Percentiles rank a stretch among this genome's conserved stretches.
Evolutionary conservation across 1,140 invertebrate species (phyloP).

Genomic region (Mizuhopecten yessoensis): DNA sequence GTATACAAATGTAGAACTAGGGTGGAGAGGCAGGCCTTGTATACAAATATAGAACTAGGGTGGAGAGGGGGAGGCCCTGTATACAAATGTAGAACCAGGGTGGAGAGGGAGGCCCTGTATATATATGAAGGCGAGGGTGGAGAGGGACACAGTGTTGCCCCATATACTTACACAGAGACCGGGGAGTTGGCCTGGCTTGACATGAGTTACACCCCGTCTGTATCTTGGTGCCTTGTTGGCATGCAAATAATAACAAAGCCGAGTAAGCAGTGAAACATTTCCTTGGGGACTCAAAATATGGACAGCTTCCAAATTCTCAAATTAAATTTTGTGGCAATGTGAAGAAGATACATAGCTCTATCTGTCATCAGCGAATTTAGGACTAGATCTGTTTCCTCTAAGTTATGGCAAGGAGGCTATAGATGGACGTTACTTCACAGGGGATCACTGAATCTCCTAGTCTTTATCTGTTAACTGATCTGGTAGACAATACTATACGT

Average conservation of each 20-base stretch:
- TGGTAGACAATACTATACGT: not conserved
- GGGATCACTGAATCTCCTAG: not conserved
- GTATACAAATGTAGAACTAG: too few relatives aligned
- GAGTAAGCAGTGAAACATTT: not conserved
- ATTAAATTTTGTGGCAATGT: constrained; percentile 2
- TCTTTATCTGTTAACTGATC: not conserved
- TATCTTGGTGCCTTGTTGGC: not conserved
- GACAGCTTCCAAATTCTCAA: constrained; percentile 26
- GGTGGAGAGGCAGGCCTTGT: too few relatives aligned
- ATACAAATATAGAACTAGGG: too few relatives aligned
- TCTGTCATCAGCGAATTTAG: constrained; percentile 5
- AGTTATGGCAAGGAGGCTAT: not conserved
- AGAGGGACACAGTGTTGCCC: too few relatives aligned
- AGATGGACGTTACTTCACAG: not conserved
- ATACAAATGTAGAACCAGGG: too few relatives aligned
- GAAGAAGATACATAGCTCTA: not conserved
- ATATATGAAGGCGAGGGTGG: too few relatives aligned
- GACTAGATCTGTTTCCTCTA: not conserved
- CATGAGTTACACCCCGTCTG: not conserved
- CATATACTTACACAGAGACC: too few relatives aligned
- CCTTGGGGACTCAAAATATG: not conserved
- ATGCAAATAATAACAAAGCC: not conserved
- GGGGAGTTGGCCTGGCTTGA: not conserved
- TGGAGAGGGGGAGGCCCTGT: too few relatives aligned
- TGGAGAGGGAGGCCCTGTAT: too few relatives aligned